Percentiles rank a stretch among this genome's conserved stretches.
Conservation (phyloP, 2,888 invertebrate species). For the Thalpophila matura region DNA sequence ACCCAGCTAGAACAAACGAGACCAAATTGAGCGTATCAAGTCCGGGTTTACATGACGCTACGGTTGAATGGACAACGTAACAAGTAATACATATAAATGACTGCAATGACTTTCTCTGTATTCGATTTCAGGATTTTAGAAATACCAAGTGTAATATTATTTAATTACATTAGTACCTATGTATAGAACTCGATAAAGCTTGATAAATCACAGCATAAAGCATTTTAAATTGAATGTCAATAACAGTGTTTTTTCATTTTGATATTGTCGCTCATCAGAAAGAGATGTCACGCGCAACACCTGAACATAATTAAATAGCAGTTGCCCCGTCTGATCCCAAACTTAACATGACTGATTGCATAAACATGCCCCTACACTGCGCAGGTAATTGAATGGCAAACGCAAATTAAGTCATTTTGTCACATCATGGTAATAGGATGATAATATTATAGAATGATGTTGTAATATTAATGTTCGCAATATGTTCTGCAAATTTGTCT, state of each 20-base stretch:
- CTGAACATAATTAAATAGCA: background rate
- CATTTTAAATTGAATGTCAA: too few species aligned
- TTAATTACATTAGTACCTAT: too few species aligned
- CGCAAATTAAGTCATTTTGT: conserved; percentile 52
- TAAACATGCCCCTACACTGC: conserved; percentile 34
- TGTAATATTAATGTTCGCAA: conserved; percentile 49
- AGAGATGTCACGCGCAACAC: too few species aligned
- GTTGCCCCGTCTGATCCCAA: background rate
- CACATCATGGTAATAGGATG: conserved; percentile 30
- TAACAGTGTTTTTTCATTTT: too few species aligned
- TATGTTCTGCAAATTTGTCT: conserved; percentile 44
- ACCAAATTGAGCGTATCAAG: conserved; percentile 61
- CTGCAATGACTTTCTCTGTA: background rate
- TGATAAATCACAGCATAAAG: too few species aligned
- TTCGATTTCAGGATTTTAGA: too few species aligned
- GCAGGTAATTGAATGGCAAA: conserved; percentile 45
- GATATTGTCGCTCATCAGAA: too few species aligned
- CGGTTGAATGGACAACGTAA: conserved; percentile 19
- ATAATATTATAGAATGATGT: conserved; percentile 36
- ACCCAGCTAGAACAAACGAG: conserved; percentile 70
- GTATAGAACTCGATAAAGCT: too few species aligned
- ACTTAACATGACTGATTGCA: conserved; percentile 34
- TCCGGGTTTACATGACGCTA: conserved; percentile 54
- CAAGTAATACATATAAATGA: background rate
- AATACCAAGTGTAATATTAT: too few species aligned